Evolutionary conservation across 2,113 vertebrate genomes (phyloP).

Genomic region (Choloepus hoffmanni): DNA sequence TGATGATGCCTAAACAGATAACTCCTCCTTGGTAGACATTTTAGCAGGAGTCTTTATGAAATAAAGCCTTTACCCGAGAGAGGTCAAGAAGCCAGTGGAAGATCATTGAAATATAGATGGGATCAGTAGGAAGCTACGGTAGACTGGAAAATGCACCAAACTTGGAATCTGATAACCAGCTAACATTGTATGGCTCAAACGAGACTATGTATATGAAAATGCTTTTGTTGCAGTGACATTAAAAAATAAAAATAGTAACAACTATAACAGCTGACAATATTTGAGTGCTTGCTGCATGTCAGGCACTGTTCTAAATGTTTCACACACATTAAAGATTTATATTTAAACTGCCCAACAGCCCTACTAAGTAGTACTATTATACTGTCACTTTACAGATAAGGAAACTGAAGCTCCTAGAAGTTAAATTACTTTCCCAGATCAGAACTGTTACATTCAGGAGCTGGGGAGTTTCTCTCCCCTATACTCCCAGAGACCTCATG

Average conservation of each 20-base stretch:
- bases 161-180: background rate
- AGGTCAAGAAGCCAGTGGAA: background rate
- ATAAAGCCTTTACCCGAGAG: background rate
- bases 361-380: background rate
- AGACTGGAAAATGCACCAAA: background rate
- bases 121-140: background rate
- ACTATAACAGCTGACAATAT: background rate
- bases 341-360: background rate
- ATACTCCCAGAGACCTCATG: background rate
- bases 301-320: background rate
- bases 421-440: background rate
- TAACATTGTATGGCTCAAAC: background rate
- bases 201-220: background rate
- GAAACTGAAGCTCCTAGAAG: background rate
- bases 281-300: background rate
- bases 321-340: background rate
- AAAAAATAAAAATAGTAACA: conserved; percentile 19
- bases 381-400: background rate
- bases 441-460: background rate
- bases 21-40: background rate
- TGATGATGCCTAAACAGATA: background rate
- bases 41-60: background rate
- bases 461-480: background rate
- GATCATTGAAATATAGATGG: background rate
- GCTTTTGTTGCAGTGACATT: background rate